Evolutionary conservation across 2,888 invertebrate species (phyloP).

Genomic region (Quadriops clusia): DNA sequence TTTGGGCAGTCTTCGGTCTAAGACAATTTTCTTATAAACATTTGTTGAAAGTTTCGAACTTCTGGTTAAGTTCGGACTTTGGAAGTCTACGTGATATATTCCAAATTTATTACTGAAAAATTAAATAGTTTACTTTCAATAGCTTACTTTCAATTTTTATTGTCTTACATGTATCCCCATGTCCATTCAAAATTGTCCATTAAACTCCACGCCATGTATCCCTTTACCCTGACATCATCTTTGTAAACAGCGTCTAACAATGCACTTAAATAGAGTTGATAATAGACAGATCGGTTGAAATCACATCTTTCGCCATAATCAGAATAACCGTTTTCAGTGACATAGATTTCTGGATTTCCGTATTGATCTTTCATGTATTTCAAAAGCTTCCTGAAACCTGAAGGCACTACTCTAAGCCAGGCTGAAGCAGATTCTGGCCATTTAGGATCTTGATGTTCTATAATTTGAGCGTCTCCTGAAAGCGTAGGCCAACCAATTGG

Average conservation of each 20-base stretch:
- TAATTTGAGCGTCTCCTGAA: slow-evolving; percentile 8
- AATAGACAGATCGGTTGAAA: background rate
- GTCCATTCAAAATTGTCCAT: slow-evolving; percentile 71
- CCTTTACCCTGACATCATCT: slow-evolving; percentile 45
- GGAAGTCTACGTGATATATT: slow-evolving; percentile 51
- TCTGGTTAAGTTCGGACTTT: slow-evolving; percentile 42
- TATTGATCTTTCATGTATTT: slow-evolving; percentile 50
- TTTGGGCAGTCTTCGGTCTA: slow-evolving; percentile 27
- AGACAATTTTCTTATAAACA: slow-evolving; percentile 41
- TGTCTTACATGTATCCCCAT: slow-evolving; percentile 52
- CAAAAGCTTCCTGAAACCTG: slow-evolving; percentile 51
- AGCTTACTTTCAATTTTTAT: no score
- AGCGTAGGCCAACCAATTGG: slow-evolving; percentile 6
- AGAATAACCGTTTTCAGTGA: slow-evolving; percentile 45
- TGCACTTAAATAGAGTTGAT: slow-evolving; percentile 32
- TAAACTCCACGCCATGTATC: slow-evolving; percentile 63
- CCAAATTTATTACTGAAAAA: slow-evolving; percentile 43
- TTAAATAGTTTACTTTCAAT: no score
- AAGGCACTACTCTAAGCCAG: slow-evolving; percentile 35
- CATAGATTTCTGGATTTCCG: slow-evolving; percentile 42
- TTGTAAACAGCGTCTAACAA: slow-evolving; percentile 38
- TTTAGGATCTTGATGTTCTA: slow-evolving; percentile 6
- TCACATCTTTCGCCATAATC: slow-evolving; percentile 23
- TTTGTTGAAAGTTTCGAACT: slow-evolving; percentile 48
- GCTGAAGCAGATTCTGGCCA: slow-evolving; percentile 19